phyloP scores from a whole-genome alignment of 2,888 invertebrate genomes.

The Melieria omissa region DNA sequence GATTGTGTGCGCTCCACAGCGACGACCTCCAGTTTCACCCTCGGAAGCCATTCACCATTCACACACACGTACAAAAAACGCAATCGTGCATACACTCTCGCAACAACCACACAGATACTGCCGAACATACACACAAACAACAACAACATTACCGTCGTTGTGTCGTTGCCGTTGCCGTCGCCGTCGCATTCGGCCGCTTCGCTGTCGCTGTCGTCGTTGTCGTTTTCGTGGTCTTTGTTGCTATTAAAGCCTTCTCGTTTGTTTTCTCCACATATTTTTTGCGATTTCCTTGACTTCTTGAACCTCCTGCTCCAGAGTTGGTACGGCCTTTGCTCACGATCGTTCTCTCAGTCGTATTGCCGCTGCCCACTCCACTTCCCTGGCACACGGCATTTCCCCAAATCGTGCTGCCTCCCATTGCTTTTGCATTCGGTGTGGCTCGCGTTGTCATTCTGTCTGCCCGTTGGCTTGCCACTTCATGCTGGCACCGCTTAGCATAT shows the following conservation, averaged over 20 bases:
- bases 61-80: slow-evolving; percentile 7
- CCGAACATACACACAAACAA: background rate
- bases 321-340: background rate
- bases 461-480: slow-evolving; percentile 29
- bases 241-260: background rate
- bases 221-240: background rate
- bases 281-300: slow-evolving; percentile 52
- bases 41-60: slow-evolving; percentile 38
- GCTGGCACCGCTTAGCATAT: background rate
- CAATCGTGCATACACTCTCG: slow-evolving; percentile 21
- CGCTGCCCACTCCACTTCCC: too few species aligned
- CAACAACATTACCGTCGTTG: background rate
- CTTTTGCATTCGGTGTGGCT: slow-evolving; percentile 4
- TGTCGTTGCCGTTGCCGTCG: background rate
- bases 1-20: slow-evolving; percentile 6
- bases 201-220: background rate
- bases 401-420: background rate
- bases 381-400: background rate
- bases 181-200: background rate
- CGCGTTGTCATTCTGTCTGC: slow-evolving; percentile 27
- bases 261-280: slow-evolving; percentile 4
- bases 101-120: background rate
- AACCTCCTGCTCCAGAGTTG: slow-evolving; percentile 36
- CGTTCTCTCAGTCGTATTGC: background rate
- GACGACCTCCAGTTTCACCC: slow-evolving; percentile 53